Evolutionary conservation across 1,140 invertebrate genomes (phyloP), one percentile per base, ranked within the genome.

Genomic region (Schmidtea mediterranea): DNA sequence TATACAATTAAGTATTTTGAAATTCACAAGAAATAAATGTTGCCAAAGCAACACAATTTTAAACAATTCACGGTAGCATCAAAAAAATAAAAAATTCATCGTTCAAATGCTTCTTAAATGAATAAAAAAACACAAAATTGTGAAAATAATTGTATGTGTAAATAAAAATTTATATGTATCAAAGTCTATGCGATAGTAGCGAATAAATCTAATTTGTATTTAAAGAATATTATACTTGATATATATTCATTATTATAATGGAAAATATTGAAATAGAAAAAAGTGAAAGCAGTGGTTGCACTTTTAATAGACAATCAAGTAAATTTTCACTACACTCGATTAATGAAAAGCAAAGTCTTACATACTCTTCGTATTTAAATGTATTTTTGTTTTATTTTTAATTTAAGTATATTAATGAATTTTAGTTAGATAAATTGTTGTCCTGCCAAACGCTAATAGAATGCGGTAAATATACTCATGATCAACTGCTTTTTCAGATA

Each of bases 401-500:
- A 52, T 32, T 32, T 45, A 39, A 55, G 56, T 47, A 53, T 39
- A 6, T 6, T 6, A 32, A 32, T 6, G 38, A 55, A 43, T 53
- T 56, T 23, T 51, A 72, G 71, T 68, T 97, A 55, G 82, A 94
- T 58, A 81, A 83, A 59, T 67, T 97, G 15, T 69, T 97, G 12
- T 70, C 68, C 13, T 77, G 83, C 8, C 87, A 95, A 66, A 87
- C 81, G 53, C 40, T 19, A 5, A 70, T 69, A 22, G 70, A 77
- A 55, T 69, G 74, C 13, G 63, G 61, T n/a, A 61, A 59, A 70
- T 73, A 73, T 0, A 80, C 90, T 0, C 87, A 92, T 53, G 90
- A 97, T 63, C 90, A 97, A 60, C 89, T 95, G 69, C 71, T 95
- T 1, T 95, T 95, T 61, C 92, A 94, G 43, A 71, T 95, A 9